Evolutionary conservation across 2,113 vertebrate species (phyloP), one percentile per base, ranked within the genome.

Genomic region (Lophochroa leadbeateri): DNA sequence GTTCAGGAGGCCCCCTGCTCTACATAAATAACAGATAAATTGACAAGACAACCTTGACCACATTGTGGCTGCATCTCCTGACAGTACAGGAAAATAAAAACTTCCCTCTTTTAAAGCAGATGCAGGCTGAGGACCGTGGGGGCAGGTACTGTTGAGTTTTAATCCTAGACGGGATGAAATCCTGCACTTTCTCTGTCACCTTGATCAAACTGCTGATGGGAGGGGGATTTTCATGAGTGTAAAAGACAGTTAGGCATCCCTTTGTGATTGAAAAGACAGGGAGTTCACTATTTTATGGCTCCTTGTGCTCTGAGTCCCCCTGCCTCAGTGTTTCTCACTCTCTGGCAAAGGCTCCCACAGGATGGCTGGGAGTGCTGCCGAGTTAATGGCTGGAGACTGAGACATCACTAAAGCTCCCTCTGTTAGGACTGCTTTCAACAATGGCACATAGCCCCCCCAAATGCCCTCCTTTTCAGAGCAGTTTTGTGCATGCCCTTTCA

Each of bases 1-100:
- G 63, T 53, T 90, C 76, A 69, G 64, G 72, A 92, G 70, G 57
- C 31, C 41, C 37, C 24, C 52, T 74, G 58, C 68, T 95, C 95
- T 96, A 67, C 71, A 85, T 93, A 90, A 96, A 92, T 91, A 95
- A 93, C 72, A 84, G 92, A 50, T 63, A 86, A 92, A 96, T 94
- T 88, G 88, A 87, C 86, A 82, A 72, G 81, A 80, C 83, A 93
- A 76, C 83, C 91, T 94, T 94, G 83, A 94, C 94, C 86, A 91
- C 52, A 1, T 47, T 61, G 70, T 49, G 90, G 77, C 95, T 11
- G 12, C 37, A 4, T 91, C 63, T 94, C 37, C 77, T 63, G 83
- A 35, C 9, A 33, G 72, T 35, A 41, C 2, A 29, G 63, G 77
- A 72, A 86, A 93, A 90, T 72, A 84, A 84, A 80, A 93, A 55